Evolutionary conservation across 2,113 vertebrate species (phyloP).

Genomic region (Vicugna pacos): DNA sequence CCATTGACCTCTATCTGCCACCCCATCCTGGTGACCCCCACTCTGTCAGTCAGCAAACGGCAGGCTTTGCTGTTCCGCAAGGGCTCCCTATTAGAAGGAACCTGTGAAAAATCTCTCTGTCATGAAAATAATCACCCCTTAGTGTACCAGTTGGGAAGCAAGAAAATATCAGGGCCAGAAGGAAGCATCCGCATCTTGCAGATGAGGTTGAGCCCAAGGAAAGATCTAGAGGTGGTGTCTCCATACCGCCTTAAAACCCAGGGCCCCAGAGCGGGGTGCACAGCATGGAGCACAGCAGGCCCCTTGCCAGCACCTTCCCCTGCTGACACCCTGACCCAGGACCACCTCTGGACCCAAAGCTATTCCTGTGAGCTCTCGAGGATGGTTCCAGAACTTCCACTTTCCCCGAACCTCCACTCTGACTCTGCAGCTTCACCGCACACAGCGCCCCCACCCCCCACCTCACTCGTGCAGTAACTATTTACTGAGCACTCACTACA

Average conservation of each 20-base stretch:
- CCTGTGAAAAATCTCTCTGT: background rate
- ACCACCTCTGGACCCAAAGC: background rate
- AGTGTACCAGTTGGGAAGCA: background rate
- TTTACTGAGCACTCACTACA: constrained; percentile 17
- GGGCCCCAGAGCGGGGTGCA: background rate
- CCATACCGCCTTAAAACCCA: background rate
- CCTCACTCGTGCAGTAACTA: background rate
- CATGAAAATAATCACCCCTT: background rate
- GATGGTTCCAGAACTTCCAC: background rate
- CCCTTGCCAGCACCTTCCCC: background rate
- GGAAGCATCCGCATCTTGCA: background rate
- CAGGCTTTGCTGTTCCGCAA: background rate
- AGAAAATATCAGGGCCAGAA: background rate
- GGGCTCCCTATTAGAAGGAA: background rate
- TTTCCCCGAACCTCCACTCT: background rate
- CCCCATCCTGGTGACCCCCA: background rate
- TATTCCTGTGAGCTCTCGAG: background rate
- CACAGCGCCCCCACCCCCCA: background rate
- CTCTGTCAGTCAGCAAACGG: background rate
- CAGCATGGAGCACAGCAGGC: too few relatives aligned
- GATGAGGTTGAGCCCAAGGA: background rate
- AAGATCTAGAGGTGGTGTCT: background rate
- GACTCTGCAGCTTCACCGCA: background rate
- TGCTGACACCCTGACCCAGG: background rate
- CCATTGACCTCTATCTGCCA: background rate